Evolutionary conservation across 2,113 vertebrate genomes (phyloP).

Genomic region (Stomatorhinus ivindoensis): DNA sequence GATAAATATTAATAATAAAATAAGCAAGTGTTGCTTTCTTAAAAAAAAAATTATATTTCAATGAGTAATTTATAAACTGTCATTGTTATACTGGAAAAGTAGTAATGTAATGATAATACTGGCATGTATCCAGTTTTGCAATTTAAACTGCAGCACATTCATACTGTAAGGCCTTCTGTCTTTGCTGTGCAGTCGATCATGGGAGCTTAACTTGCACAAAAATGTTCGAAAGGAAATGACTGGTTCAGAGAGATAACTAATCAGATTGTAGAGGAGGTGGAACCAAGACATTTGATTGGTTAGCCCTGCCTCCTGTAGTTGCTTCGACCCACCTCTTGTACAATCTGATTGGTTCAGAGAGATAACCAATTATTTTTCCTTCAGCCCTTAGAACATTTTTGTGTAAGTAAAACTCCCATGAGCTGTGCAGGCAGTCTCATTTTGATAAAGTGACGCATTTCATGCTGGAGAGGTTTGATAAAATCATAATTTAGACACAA

Average conservation of each 20-base stretch:
- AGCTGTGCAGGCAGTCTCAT: background rate
- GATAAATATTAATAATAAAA: background rate
- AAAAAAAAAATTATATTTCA: background rate
- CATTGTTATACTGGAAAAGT: background rate
- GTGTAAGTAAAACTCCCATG: no score
- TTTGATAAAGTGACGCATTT: conserved; percentile 14
- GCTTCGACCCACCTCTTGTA: no score
- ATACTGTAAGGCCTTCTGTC: background rate
- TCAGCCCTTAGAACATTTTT: no score
- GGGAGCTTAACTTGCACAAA: no score
- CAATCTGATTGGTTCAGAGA: no score
- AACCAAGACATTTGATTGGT: no score
- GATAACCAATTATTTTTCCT: no score
- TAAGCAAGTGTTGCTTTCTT: background rate
- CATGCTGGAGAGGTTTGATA: background rate
- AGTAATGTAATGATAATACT: background rate
- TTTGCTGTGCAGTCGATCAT: background rate
- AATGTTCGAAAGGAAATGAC: background rate
- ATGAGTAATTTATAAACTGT: background rate
- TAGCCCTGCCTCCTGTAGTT: no score
- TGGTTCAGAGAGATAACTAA: background rate
- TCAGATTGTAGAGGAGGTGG: no score
- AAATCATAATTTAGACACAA: conserved; percentile 10
- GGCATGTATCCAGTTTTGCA: background rate
- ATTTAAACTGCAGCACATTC: background rate